Evolutionary conservation across 2,113 vertebrate genomes (phyloP).

Genomic region (Mionectes macconnelli): DNA sequence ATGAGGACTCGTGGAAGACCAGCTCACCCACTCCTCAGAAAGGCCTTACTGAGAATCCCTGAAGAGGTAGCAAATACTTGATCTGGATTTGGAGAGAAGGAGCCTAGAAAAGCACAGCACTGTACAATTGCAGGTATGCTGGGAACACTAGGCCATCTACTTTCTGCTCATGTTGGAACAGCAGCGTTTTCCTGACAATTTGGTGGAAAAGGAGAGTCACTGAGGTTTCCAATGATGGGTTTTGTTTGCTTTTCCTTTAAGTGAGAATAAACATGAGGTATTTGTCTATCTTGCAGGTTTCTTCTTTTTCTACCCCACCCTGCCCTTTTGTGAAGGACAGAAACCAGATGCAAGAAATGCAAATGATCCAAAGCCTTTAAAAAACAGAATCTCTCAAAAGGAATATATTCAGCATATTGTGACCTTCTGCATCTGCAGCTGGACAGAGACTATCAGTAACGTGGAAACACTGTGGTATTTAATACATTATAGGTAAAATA

Average conservation of each 20-base stretch:
- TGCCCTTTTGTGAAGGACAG: neutral
- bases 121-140: neutral
- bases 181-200: neutral
- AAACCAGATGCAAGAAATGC: neutral
- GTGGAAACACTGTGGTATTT: neutral
- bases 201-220: neutral
- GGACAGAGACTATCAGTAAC: neutral
- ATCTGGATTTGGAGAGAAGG: neutral
- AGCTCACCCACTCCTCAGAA: neutral
- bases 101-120: neutral
- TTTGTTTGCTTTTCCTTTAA: neutral
- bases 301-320: neutral
- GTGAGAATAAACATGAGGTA: neutral
- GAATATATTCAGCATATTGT: neutral
- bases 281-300: neutral
- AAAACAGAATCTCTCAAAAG: neutral
- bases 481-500: neutral
- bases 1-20: neutral
- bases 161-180: neutral
- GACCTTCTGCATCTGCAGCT: neutral
- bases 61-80: neutral
- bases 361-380: neutral
- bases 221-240: neutral
- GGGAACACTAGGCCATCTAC: neutral
- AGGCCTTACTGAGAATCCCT: neutral